Base-by-base conservation (phyloP, 2,888 invertebrate species). In the Tineola bisselliella region DNA sequence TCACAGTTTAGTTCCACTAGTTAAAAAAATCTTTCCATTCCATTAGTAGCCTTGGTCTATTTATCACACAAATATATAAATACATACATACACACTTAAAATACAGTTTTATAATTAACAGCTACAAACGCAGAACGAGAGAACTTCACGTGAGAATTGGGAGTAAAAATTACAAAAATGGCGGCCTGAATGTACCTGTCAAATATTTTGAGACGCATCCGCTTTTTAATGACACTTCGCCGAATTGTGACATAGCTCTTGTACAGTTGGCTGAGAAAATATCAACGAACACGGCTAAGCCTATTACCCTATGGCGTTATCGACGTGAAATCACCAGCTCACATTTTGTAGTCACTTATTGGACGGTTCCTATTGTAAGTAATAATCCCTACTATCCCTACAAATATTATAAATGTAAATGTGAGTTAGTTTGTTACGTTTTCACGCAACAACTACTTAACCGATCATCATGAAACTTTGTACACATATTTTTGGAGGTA, bases 201-300 rank as follows among this genome's bases (percentile, higher is more conserved):
- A 82, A 84, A 63, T 67, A 69, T 19, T 65, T 82, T 6, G 71
- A 75, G 63, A 75, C 81, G 0, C 86, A 86, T 60, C 84, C 84
- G 0, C 65, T 67, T 61, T 86, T 79, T 63, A 75, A 80, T 59
- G 77, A 78, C 54, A 71, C 64, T 4, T 75, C 65, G 17, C 83
- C 84, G 0, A 66, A 69, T 43, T 84, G 66, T 61, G 84, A 86
- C 61, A 59, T 84, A 43, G 84, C 84, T 1, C 66, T 86, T 18
- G 60, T 84, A 3, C 72, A 68, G 63, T 62, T 86, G 8, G 63
- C 82, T 0, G 18, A 67, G 0, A 63, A 71, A 11, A 70, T 79
- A 11, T 11, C 11, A 0, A 66, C 67, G 8, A 65, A 69, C 8
- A 75, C 72, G 0, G 68, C 70, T 0, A 72, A 68, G 13, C 69